Evolutionary conservation across 1,140 invertebrate species (phyloP), one percentile per base, ranked within the genome.

Genomic region (Halesus radiatus): DNA sequence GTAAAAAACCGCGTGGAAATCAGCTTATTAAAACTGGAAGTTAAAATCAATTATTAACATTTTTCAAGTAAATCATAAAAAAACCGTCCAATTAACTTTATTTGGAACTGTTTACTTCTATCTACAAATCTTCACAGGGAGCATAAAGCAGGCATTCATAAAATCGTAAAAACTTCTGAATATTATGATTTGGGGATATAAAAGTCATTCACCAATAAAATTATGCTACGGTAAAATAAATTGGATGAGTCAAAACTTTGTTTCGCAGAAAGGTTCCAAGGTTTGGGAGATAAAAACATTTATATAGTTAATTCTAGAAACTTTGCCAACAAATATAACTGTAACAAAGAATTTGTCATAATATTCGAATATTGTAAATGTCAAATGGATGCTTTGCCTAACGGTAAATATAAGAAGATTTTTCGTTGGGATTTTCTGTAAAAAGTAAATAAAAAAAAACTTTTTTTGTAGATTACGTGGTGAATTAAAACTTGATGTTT

Each of bases 191-290:
- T 66, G 2, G 22, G 3, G 26, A 16, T 29, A 66, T 26, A 29
- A 26, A 64, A 66, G 23, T 66, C 26, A 32, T 66, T 66, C 62
- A 18, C 26, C 62, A 66, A 16, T 26, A 13, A 66, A 66, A 29
- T 66, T 66, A 66, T 66, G n/a, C 26, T n/a, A 26, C 22, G 32
- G 56, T 60, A 3, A 60, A 60, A 23, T 23, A 60, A 60, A 60
- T 60, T 23, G 56, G 20, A 23, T 20, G 56, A 20, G 23, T 60
- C 18, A 60, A 23, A 60, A 60, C 56, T 60, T 60, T 60, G 13
- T 18, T 20, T 18, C 56, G 56, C 56, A 2, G 56, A 23, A 18
- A 13, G 56, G 20, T 10, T 22, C 20, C 56, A 23, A 60, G 13
- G 56, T 60, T 22, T 18, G 20, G 0, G 56, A 8, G 3, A 18